A percentile compares a stretch with the other conserved stretches of the same genome.
These are phyloP conservation scores for Plumapathes pennacea DNA, from an alignment of 92 coral and sea anemone genomes.

Conservation along the genomic window DNA sequence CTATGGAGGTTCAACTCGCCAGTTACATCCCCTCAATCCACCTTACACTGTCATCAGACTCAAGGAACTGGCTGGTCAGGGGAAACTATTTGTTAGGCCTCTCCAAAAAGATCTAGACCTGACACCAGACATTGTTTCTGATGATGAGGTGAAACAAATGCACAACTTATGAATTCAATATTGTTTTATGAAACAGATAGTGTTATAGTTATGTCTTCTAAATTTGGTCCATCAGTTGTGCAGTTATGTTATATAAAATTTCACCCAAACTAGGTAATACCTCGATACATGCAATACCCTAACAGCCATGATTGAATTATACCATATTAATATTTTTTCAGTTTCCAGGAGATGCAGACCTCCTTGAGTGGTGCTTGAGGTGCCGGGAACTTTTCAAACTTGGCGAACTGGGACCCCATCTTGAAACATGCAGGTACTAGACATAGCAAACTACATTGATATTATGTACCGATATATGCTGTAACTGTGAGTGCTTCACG, in stretches of 20 bases:
- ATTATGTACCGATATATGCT: too few species aligned
- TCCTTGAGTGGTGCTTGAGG: conserved; percentile 26
- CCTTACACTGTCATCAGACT: conserved; percentile 13
- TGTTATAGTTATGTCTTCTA: too few species aligned
- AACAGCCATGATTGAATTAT: too few species aligned
- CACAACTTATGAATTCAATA: too few species aligned
- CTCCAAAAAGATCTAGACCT: conserved; percentile 15
- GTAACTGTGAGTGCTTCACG: too few species aligned
- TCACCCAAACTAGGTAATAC: too few species aligned
- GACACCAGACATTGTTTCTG: conserved; percentile 1
- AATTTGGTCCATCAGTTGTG: too few species aligned
- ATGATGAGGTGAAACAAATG: conserved; percentile 1
- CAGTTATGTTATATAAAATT: too few species aligned
- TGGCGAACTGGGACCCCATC: conserved; percentile 21
- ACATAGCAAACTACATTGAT: too few species aligned
- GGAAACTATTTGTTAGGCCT: conserved; percentile 11
- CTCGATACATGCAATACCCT: too few species aligned
- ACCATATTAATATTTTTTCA: not conserved
- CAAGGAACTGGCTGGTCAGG: conserved; percentile 15
- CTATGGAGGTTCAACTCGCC: conserved; percentile 5
- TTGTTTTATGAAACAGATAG: too few species aligned
- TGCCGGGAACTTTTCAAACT: conserved; percentile 25
- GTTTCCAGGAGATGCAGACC: conserved; percentile 26
- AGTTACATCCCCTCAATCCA: conserved; percentile 2
- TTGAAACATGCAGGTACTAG: conserved; percentile 37